Evolutionary conservation across 2,113 vertebrate species (phyloP).

Genomic region (Eulacestoma nigropectus): DNA sequence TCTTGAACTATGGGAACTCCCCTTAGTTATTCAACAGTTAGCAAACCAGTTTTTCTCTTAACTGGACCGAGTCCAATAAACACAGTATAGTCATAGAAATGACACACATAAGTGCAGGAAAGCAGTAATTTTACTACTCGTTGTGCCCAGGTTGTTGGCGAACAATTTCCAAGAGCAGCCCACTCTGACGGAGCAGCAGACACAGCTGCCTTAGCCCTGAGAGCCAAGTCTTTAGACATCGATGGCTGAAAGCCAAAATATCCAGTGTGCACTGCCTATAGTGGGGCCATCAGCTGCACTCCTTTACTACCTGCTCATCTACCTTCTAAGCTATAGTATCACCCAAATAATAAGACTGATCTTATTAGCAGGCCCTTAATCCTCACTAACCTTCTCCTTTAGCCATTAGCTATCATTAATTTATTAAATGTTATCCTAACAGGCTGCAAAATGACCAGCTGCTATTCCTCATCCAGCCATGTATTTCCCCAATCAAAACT

Average conservation of each 20-base stretch:
- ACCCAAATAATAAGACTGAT: neutral
- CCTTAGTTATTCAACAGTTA: neutral
- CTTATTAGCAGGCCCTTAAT: neutral
- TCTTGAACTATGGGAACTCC: neutral
- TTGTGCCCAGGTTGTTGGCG: neutral
- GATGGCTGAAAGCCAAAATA: fast-evolving
- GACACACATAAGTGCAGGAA: neutral
- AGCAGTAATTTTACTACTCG: neutral
- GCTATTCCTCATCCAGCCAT: neutral
- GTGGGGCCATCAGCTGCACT: neutral
- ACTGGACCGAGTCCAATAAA: neutral
- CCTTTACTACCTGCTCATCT: neutral
- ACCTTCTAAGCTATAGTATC: neutral
- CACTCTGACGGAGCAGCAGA: fast-evolving
- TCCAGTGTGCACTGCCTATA: fast-evolving
- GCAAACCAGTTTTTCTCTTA: neutral
- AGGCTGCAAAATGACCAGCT: neutral
- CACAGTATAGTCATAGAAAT: fast-evolving
- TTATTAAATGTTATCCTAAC: neutral
- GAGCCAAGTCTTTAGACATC: neutral
- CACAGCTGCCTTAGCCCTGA: neutral
- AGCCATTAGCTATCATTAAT: neutral
- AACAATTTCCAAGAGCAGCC: fast-evolving
- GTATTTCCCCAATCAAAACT: neutral
- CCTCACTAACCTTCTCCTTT: neutral